Conservation (phyloP, 2,797 vertebrate species). For the Molossus molossus region DNA sequence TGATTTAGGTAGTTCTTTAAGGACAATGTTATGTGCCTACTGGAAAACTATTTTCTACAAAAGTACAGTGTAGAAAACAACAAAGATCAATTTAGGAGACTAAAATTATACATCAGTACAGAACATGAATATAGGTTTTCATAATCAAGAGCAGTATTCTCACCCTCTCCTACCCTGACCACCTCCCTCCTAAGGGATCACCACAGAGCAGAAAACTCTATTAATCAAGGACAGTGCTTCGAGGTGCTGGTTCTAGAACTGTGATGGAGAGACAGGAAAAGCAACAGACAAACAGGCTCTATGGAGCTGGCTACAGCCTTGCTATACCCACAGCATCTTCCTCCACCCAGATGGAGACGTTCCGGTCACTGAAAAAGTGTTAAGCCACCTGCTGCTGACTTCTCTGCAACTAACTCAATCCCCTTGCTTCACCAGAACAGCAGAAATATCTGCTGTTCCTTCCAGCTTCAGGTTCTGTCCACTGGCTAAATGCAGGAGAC, state of each 20-base stretch:
- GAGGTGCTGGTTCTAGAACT: neutral
- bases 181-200: neutral
- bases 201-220: neutral
- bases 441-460: conserved; percentile 92
- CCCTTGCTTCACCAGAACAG: conserved; percentile 91
- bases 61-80: conserved; percentile 47
- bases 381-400: neutral
- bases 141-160: conserved; percentile 8
- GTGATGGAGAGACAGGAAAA: neutral
- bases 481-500: conserved; percentile 93
- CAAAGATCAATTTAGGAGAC: conserved; percentile 1
- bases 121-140: neutral
- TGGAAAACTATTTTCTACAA: conserved; percentile 64
- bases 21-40: neutral
- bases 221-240: neutral
- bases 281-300: neutral
- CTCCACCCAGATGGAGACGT: accelerated
- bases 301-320: neutral
- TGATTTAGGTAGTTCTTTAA: neutral
- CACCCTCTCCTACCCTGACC: neutral
- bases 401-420: neutral
- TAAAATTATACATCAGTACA: conserved; percentile 4
- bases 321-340: neutral
- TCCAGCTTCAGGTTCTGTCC: conserved; percentile 94
- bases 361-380: neutral